phyloP scores from a whole-genome alignment of 2,113 vertebrate genomes.

The Centropristis striata region DNA sequence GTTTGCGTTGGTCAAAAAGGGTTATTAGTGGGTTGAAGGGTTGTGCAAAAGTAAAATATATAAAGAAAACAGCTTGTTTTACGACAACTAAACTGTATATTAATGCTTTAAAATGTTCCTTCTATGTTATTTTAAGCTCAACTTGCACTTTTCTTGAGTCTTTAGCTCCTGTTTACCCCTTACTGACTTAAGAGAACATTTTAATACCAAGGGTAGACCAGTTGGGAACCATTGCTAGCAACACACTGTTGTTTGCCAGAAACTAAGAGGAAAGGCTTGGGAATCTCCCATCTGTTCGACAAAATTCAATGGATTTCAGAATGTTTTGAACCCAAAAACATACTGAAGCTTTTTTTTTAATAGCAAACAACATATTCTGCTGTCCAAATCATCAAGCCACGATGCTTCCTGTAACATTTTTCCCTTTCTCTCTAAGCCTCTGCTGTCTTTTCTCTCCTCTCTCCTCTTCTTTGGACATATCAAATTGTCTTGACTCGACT shows the following conservation, averaged over 20 bases:
- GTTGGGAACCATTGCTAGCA: background rate
- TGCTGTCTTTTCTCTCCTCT: background rate
- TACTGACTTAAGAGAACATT: background rate
- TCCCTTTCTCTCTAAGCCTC: background rate
- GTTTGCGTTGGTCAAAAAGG: no score
- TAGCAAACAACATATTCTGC: background rate
- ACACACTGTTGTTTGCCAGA: background rate
- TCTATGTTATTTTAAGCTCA: no score
- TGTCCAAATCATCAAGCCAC: background rate
- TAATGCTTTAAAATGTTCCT: no score
- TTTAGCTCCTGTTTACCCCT: no score
- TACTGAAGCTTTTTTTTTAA: background rate
- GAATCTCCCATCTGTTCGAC: background rate
- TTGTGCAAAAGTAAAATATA: no score
- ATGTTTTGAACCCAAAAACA: background rate
- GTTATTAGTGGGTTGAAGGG: no score
- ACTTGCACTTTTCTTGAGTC: no score
- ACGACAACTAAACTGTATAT: no score
- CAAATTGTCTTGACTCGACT: constrained; percentile 27
- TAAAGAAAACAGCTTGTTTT: no score
- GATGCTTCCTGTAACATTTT: background rate
- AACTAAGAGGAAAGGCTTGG: background rate
- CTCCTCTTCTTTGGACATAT: constrained; percentile 8
- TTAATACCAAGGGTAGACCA: background rate
- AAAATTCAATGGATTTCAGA: background rate